Evolutionary conservation across 2,113 vertebrate genomes (phyloP).

Genomic region (Myotis lucifugus): DNA sequence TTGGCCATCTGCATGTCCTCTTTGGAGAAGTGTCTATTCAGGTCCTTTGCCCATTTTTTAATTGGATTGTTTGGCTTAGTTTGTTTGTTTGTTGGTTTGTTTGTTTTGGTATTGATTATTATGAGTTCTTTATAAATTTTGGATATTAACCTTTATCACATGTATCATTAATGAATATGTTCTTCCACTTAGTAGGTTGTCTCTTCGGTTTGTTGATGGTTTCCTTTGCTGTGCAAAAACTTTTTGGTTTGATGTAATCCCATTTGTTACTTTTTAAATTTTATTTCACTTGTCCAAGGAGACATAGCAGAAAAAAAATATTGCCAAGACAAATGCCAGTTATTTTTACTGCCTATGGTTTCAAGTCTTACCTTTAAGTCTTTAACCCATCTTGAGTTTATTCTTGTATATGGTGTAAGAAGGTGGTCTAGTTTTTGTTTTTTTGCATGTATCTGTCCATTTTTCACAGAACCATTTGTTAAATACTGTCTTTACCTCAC

Average conservation of each 20-base stretch:
- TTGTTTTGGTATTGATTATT: not conserved
- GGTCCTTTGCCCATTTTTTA: not conserved
- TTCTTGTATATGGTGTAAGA: no score
- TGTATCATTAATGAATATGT: not conserved
- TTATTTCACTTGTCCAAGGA: not conserved
- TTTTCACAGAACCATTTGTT: no score
- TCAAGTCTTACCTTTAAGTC: no score
- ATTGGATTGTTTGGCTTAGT: not conserved
- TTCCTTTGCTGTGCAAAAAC: not conserved
- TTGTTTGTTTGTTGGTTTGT: no score
- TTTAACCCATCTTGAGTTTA: no score
- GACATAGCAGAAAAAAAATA: not conserved
- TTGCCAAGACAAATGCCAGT: not conserved
- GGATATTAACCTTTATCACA: not conserved
- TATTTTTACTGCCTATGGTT: not conserved
- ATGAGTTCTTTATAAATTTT: not conserved
- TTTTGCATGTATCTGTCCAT: no score
- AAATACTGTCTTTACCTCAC: no score
- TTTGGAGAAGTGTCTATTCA: not conserved
- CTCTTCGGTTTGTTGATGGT: not conserved
- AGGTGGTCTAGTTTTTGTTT: no score
- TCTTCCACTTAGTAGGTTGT: not conserved
- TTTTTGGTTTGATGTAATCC: not conserved
- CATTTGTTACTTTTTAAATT: not conserved
- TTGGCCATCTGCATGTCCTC: not conserved